Base-by-base conservation (phyloP, 2,888 invertebrate species). In the Priapulus caudatus region DNA sequence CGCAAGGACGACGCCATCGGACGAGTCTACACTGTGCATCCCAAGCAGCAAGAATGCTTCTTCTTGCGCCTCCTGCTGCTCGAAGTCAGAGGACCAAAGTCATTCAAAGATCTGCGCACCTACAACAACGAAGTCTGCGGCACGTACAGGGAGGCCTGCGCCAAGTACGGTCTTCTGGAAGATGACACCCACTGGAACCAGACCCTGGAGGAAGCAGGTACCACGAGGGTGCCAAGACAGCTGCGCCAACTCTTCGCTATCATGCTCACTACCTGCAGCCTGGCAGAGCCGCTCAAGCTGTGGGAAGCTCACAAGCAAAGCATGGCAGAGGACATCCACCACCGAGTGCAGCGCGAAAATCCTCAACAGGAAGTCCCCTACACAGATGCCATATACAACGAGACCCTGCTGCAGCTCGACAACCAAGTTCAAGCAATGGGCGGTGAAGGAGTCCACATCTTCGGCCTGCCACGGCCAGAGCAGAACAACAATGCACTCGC, bases 11-110 rank as follows among this genome's bases (percentile, higher is more conserved):
- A n/a, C n/a, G n/a, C 16, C 3, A 15, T 68, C 18, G 65, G 65
- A 16, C 61, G 65, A 2, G 52, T 69, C 55, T 69, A 69, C 55
- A 57, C 67, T 58, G 66, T 68, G 22, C 65, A 67, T 64, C 65
- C 66, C 20, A 68, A 58, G 53, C 59, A 64, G 45, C 2, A 46
- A 49, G 59, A 61, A 51, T 51, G 61, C 21, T 60, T 52, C 47
- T 58, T 18, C 47, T 23, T 55, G 33, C 49, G 48, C 21, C 33
- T 55, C 33, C 46, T 55, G 45, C 49, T 54, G 23, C 58, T 69
- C 59, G 60, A 48, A 43, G 43, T 52, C 18, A 45, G 21, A 3
- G 51, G 52, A 20, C 51, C 52, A 43, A 52, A 5, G 18, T 52
- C 47, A 23, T 48, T 52, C 43, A 43, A 52, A 18, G 59, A 62